Evolutionary conservation across 2,888 invertebrate species (phyloP).

Genomic region (Dioctria rufipes): DNA sequence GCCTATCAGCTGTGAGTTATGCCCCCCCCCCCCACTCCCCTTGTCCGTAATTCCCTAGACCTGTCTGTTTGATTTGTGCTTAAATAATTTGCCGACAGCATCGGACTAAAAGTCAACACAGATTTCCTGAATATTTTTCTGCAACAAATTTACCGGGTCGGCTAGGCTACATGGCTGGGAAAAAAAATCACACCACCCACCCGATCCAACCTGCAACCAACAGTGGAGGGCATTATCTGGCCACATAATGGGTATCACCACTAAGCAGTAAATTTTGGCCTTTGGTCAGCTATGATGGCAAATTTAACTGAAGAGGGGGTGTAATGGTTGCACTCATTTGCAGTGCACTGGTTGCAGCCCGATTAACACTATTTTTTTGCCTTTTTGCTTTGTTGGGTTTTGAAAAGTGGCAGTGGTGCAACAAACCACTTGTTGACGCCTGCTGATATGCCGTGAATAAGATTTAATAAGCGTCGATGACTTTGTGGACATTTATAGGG

Average conservation of each 20-base stretch:
- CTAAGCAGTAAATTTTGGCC: conserved; percentile 50
- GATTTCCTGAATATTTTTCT: conserved; percentile 48
- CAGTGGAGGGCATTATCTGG: conserved; percentile 15
- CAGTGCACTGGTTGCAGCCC: not conserved
- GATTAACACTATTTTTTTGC: conserved; percentile 16
- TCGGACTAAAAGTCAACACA: conserved; percentile 31
- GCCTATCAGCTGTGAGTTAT: not conserved
- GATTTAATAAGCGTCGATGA: conserved; percentile 46
- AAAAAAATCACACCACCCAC: conserved; percentile 19
- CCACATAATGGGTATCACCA: conserved; percentile 42
- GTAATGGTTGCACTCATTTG: not conserved
- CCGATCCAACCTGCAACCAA: not conserved
- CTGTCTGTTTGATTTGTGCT: conserved; percentile 41
- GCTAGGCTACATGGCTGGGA: not conserved
- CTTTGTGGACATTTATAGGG: not conserved
- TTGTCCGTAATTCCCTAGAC: not conserved
- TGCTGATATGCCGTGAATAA: conserved; percentile 21
- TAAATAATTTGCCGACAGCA: conserved; percentile 48
- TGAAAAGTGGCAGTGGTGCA: conserved; percentile 22
- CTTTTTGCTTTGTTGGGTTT: conserved; percentile 5
- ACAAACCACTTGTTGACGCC: conserved; percentile 40
- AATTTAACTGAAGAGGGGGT: not conserved
- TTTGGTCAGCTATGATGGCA: conserved; percentile 31
- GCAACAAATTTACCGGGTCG: conserved; percentile 32
- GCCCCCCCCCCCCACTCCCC: not conserved